A percentile compares a stretch with the other conserved stretches of the same genome.
Evolutionary conservation across 2,888 invertebrate species (phyloP).

Genomic region (Sphinx pinastri): DNA sequence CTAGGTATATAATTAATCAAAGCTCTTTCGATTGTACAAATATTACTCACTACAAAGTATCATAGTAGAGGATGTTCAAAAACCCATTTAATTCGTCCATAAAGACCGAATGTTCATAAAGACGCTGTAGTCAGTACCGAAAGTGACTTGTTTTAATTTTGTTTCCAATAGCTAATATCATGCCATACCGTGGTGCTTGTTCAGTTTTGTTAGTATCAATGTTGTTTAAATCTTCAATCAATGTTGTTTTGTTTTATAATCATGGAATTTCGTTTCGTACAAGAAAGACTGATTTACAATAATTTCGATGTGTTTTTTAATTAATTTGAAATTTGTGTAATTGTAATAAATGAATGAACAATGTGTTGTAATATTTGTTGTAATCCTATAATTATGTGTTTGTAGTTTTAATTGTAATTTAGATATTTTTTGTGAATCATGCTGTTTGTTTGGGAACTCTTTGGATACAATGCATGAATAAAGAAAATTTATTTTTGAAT

Average conservation of each 20-base stretch:
- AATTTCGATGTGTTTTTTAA: conserved; percentile 40
- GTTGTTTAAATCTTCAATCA: conserved; percentile 48
- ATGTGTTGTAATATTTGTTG: conserved; percentile 34
- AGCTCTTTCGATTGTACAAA: no score
- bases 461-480: background rate
- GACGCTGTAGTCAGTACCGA: background rate
- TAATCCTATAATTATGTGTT: conserved; percentile 37
- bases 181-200: conserved; percentile 31
- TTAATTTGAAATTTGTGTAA: conserved; percentile 36
- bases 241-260: conserved; percentile 45
- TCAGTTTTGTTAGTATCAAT: conserved; percentile 63
- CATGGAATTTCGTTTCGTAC: conserved; percentile 34
- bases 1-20: no score
- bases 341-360: conserved; percentile 31
- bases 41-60: background rate
- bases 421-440: conserved; percentile 27
- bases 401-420: conserved; percentile 53
- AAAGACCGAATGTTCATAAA: background rate
- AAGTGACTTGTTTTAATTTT: background rate
- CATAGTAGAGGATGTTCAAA: background rate
- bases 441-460: conserved; percentile 18
- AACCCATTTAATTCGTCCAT: background rate
- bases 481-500: background rate
- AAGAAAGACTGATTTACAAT: conserved; percentile 70
- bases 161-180: conserved; percentile 31